These are phyloP conservation scores for Siphamia tubifer DNA, from an alignment of 2,113 vertebrate genomes.

Conservation along the genomic window DNA sequence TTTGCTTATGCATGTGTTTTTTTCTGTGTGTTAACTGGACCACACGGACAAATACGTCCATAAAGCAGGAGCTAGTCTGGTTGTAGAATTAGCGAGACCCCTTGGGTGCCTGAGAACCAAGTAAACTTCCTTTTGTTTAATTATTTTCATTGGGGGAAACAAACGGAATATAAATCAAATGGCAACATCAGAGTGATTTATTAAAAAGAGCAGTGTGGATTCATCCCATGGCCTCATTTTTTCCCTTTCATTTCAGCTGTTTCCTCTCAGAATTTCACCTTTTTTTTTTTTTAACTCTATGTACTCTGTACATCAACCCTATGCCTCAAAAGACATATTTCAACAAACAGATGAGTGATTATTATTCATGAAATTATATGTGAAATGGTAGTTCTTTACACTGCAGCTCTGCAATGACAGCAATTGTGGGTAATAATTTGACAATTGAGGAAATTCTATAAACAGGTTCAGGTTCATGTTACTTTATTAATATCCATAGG, in stretches of 20 bases:
- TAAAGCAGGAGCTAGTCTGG: background rate
- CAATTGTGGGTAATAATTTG: no score
- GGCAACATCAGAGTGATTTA: conserved; percentile 21
- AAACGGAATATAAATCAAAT: conserved; percentile 34
- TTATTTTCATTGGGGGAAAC: conserved; percentile 23
- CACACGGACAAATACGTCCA: conserved; percentile 26
- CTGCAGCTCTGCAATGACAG: no score
- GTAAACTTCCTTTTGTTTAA: background rate
- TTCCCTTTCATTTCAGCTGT: conserved; percentile 4
- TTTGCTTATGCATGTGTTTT: conserved; percentile 15
- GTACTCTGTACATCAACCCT: no score
- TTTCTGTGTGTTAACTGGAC: conserved; percentile 14
- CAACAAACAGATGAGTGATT: conserved; percentile 30
- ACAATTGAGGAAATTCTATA: no score
- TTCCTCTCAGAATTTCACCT: conserved; percentile 5
- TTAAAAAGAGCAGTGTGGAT: conserved; percentile 16
- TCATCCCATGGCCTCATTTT: conserved; percentile 7
- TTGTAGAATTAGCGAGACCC: background rate
- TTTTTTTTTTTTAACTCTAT: background rate
- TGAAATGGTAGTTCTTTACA: no score
- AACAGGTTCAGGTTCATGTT: no score
- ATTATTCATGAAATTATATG: conserved; percentile 35
- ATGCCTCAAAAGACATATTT: background rate
- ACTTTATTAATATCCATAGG: no score
- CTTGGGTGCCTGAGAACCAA: background rate